phyloP scores from a whole-genome alignment of 1,140 invertebrate genomes.

The Dendrolimus punctatus region DNA sequence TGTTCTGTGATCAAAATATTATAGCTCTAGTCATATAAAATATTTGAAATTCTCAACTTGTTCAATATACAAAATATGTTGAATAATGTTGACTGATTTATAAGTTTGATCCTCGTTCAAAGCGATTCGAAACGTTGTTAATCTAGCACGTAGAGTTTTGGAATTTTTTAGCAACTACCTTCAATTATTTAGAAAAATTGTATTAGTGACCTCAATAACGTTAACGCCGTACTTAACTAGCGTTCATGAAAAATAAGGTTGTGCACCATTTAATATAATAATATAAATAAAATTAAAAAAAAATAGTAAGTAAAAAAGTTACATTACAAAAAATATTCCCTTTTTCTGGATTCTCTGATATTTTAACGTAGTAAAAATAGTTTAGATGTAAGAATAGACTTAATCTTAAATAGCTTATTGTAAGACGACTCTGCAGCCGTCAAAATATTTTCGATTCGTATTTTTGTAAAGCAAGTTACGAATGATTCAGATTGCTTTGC shows the following conservation, averaged over 20 bases:
- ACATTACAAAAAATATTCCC: slow-evolving; percentile 55
- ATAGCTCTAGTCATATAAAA: too few species aligned
- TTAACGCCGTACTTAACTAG: slow-evolving; percentile 64
- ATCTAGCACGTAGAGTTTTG: slow-evolving; percentile 29
- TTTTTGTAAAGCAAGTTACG: slow-evolving; percentile 71
- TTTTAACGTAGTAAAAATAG: slow-evolving; percentile 66
- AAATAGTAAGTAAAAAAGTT: slow-evolving; percentile 55
- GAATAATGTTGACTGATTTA: too few species aligned
- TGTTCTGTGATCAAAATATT: too few species aligned
- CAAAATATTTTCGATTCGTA: slow-evolving; percentile 70
- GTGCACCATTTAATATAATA: slow-evolving; percentile 53
- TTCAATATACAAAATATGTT: too few species aligned
- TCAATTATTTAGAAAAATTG: slow-evolving; percentile 57
- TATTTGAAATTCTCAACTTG: too few species aligned
- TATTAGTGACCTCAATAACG: slow-evolving; percentile 58
- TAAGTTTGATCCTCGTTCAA: slow-evolving; percentile 10
- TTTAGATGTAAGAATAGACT: slow-evolving; percentile 59
- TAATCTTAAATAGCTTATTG: slow-evolving; percentile 61
- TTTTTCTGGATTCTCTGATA: slow-evolving; percentile 71
- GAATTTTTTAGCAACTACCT: slow-evolving; percentile 34
- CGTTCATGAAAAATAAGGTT: slow-evolving; percentile 71
- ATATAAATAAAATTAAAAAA: slow-evolving; percentile 2
- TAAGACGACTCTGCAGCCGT: slow-evolving; percentile 61
- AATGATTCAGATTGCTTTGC: slow-evolving; percentile 66
- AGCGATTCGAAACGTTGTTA: slow-evolving; percentile 27